Base-by-base conservation (phyloP, 2,113 vertebrate genomes). In the Crotalus viridis region DNA sequence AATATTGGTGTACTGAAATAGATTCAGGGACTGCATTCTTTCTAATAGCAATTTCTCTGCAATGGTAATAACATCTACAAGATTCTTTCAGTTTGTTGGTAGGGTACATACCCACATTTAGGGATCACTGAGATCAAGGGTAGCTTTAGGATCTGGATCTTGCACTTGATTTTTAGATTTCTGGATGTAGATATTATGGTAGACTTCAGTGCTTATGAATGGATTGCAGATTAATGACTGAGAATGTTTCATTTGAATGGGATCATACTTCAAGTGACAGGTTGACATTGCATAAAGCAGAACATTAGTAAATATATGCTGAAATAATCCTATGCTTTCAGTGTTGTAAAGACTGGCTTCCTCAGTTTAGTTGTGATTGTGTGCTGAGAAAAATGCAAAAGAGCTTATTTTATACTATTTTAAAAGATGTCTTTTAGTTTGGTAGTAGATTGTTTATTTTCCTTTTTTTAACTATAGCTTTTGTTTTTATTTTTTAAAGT, bases 91-190 rank as follows among this genome's bases (percentile, higher is more conserved):
- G 21, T 43, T 24, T 89, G 17, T 39, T 64, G 91, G 54, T 69
- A 5, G n/a, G 33, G 74, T 88, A 3, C 24, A 51, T 24, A 51
- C 10, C 26, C 17, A 57, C 24, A 33, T 92, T 92, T 85, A 57
- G 26, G 17, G 89, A 56, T 57, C 69, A 74, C 5, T 48, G 55
- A 92, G 24, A 43, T 59, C 54, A 15, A 19, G 2, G 57, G 8
- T 89, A 89, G 28, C 4, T 26, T 81, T 85, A 69, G 89, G 17
- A 39, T 88, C 8, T 92, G 39, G 24, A 89, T 33, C 19, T 57
- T 0, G 24, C 69, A 33, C 46, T 28, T 74, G 0, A 15, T 0
- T 59, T 92, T 54, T 87, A 89, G 46, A 48, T 89, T 0, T 24
- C 28, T 93, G 54, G 3, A 2, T 26, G 88, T 28, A 87, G 12